Evolutionary conservation across 2,888 invertebrate species (phyloP).

Genomic region (Bombylius discolor): DNA sequence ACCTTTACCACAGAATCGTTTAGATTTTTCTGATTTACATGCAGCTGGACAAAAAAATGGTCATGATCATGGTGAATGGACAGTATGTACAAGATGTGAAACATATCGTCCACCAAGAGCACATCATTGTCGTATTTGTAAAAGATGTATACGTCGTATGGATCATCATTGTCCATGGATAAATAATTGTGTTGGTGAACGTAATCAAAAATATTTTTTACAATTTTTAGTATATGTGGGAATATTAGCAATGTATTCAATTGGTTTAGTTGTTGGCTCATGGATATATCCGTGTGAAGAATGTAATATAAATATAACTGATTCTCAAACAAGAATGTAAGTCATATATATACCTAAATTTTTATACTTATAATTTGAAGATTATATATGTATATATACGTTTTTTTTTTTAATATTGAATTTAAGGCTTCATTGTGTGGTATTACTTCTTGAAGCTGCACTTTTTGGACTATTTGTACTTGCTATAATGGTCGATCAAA

Average conservation of each 20-base stretch:
- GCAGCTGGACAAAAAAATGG: conserved; percentile 40
- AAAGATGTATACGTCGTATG: conserved; percentile 52
- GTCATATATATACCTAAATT: conserved; percentile 25
- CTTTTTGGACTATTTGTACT: conserved; percentile 80
- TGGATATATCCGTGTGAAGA: conserved; percentile 59
- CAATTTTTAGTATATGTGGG: conserved; percentile 76
- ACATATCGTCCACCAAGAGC: conserved; percentile 71
- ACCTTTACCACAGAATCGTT: conserved; percentile 55
- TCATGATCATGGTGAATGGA: conserved; percentile 55
- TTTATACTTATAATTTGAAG: no score
- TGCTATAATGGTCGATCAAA: conserved; percentile 74
- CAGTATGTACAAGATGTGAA: conserved; percentile 68
- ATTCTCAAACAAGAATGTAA: conserved; percentile 64
- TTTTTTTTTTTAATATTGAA: not conserved
- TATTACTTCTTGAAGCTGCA: conserved; percentile 65
- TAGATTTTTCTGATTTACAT: conserved; percentile 72
- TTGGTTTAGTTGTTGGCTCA: conserved; percentile 54
- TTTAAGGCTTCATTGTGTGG: conserved; percentile 64
- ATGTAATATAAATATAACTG: conserved; percentile 48
- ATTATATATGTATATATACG: no score
- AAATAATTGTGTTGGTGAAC: conserved; percentile 86
- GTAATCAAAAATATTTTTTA: conserved; percentile 83
- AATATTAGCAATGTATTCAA: conserved; percentile 49
- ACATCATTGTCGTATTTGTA: conserved; percentile 79
- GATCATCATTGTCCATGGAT: conserved; percentile 75